Evolutionary conservation across 1,140 invertebrate species (phyloP), one percentile per base, ranked within the genome.

Genomic region (Drosophila rhopaloa): DNA sequence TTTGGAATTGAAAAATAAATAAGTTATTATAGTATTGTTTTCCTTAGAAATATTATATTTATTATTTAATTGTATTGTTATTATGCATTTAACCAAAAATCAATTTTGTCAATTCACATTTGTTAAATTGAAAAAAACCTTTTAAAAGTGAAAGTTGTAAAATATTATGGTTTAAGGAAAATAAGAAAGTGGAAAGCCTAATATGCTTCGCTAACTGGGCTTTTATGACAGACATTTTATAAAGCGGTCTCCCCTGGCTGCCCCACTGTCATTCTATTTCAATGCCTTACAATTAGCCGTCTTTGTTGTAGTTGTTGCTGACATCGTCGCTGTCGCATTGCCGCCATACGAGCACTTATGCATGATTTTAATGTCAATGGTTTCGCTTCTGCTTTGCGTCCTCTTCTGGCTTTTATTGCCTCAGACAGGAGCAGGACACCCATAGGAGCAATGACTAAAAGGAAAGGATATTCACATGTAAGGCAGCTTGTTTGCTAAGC

Each of bases 291-390:
- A 88, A 88, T 88, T 88, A 88, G 73, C 54, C 75, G 48, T 38
- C 56, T 43, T 71, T 62, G 51, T 43, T 57, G 53, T 50, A 66
- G 67, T 44, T 59, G 46, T 24, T 77, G 54, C 37, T 46, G 65
- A n/a, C 48, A 51, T 78, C 65, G 44, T 56, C 63, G 41, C 62
- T 73, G 83, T 88, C 79, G 79, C 67, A 79, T 79, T 89, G 84
- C 79, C 77, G 76, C 70, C 81, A 89, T 63, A 77, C 84, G 68
- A 91, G 88, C 80, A 89, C 88, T 91, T 91, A 91, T 88, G 81
- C 88, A 88, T 91, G 88, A 91, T 88, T 91, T 91, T 91, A 91
- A 91, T 91, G 88, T 91, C 88, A 91, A 91, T 91, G 88, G 80
- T 75, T 90, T 78, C 60, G 66, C 75, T 59, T 44, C 55, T 79